A percentile compares a stretch with the other conserved stretches of the same genome.
These are phyloP conservation scores for Trissolcus brochymenae DNA, from an alignment of 2,888 invertebrate genomes.

Conservation along the genomic window DNA sequence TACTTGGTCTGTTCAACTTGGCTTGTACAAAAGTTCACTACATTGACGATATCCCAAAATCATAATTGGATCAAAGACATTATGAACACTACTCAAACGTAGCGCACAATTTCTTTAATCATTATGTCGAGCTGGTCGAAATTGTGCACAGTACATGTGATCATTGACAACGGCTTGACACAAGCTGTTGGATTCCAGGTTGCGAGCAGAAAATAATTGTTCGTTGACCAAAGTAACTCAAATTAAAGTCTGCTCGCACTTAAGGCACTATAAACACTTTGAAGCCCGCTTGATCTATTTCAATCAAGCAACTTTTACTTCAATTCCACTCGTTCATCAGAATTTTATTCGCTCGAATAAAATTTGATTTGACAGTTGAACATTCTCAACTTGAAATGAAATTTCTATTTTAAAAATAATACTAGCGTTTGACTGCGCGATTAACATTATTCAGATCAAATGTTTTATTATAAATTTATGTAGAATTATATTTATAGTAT, in stretches of 20 bases:
- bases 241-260: conserved; percentile 35
- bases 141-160: conserved; percentile 39
- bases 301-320: no score
- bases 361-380: background rate
- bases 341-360: background rate
- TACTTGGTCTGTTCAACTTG: conserved; percentile 1
- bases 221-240: conserved; percentile 17
- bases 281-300: conserved; percentile 14
- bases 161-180: conserved; percentile 15
- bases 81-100: conserved; percentile 8
- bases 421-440: background rate
- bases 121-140: conserved; percentile 4
- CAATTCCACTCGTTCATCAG: no score
- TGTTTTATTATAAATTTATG: no score
- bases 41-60: conserved; percentile 3
- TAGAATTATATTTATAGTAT: conserved; percentile 2
- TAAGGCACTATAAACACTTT: conserved; percentile 53
- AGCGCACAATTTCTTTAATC: background rate
- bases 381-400: no score
- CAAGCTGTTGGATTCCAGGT: conserved; percentile 17
- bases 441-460: no score
- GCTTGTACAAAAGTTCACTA: background rate
- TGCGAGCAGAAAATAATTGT: conserved; percentile 38
- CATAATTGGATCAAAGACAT: conserved; percentile 10
- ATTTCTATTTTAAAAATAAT: background rate